Percentiles rank a stretch among this genome's conserved stretches.
Evolutionary conservation across 2,797 vertebrate species (phyloP).

Genomic region (Pristis pectinata): DNA sequence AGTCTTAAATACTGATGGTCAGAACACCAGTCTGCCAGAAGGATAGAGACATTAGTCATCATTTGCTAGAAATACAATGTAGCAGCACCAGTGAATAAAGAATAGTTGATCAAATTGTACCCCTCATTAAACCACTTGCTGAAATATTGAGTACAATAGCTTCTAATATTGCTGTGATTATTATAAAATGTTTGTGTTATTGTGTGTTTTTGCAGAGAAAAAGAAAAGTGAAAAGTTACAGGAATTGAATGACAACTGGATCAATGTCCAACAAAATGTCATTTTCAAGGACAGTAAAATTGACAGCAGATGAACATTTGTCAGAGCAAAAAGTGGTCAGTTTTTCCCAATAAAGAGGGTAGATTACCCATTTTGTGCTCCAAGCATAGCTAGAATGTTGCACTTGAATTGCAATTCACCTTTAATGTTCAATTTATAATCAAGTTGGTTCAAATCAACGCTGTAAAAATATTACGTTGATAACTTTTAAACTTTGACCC

Average conservation of each 20-base stretch:
- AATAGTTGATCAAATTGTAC: neutral
- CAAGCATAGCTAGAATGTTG: neutral
- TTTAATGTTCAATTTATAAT: neutral
- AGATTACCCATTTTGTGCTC: neutral
- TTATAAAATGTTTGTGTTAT: neutral
- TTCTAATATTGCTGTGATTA: neutral
- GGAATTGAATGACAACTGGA: neutral
- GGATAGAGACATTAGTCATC: neutral
- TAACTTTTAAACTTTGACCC: neutral
- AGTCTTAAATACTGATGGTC: neutral
- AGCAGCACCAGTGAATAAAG: neutral
- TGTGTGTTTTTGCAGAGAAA: neutral
- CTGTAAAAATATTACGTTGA: neutral
- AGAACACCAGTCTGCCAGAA: neutral
- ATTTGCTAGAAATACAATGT: neutral
- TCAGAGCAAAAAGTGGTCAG: neutral
- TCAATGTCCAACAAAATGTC: neutral
- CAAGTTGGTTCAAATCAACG: neutral
- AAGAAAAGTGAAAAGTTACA: neutral
- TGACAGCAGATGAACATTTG: neutral
- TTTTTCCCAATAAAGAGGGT: conserved; percentile 29
- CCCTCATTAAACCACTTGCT: neutral
- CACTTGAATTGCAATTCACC: neutral
- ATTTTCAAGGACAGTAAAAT: neutral
- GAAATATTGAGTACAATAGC: neutral